Evolutionary conservation across 2,113 vertebrate species (phyloP).

Genomic region (Marmota monax): DNA sequence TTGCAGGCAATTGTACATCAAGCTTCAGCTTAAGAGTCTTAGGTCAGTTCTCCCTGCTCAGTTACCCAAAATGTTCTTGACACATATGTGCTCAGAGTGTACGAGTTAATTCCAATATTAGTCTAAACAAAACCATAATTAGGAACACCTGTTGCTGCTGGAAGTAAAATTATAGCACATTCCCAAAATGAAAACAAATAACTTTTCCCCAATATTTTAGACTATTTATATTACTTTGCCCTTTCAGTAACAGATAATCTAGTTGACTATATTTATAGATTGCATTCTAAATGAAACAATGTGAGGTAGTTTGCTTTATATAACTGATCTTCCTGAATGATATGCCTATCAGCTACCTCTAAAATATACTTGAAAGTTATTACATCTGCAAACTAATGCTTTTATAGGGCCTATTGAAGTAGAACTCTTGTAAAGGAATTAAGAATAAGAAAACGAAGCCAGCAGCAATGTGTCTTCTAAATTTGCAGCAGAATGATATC

Average conservation of each 20-base stretch:
- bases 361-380: slow-evolving; percentile 50
- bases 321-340: slow-evolving; percentile 14
- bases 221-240: slow-evolving; percentile 51
- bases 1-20: slow-evolving; percentile 26
- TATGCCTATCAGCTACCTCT: not conserved
- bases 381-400: slow-evolving; percentile 59
- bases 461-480: slow-evolving; percentile 4
- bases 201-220: not conserved
- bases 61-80: not conserved
- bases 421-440: slow-evolving; percentile 13
- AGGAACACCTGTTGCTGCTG: slow-evolving; percentile 58
- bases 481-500: not conserved
- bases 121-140: slow-evolving; percentile 58
- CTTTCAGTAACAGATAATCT: slow-evolving; percentile 20
- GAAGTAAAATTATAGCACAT: not conserved
- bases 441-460: slow-evolving; percentile 42
- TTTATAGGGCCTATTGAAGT: slow-evolving; percentile 31
- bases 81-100: not conserved
- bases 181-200: slow-evolving; percentile 56
- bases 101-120: slow-evolving; percentile 67
- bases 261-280: slow-evolving; percentile 42
- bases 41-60: slow-evolving; percentile 10
- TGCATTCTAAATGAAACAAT: not conserved
- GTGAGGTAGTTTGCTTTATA: not conserved
- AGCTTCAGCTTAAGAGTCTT: slow-evolving; percentile 1